Base-by-base conservation (phyloP, 2,797 vertebrate genomes). In the Vespertilio murinus region DNA sequence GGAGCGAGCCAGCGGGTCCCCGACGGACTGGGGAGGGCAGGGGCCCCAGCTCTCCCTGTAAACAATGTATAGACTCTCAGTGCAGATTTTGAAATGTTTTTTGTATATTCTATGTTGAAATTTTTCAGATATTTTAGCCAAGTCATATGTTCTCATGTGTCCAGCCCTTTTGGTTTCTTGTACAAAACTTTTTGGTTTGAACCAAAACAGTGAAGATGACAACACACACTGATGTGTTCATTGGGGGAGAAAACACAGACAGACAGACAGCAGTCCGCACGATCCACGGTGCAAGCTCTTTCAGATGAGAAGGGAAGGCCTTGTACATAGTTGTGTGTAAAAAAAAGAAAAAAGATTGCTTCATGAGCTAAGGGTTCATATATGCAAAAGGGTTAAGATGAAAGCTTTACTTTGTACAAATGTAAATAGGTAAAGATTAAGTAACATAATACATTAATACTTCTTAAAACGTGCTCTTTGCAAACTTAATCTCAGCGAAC, bases 391-490 rank as follows among this genome's bases (percentile, higher is more conserved):
- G 98, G 98, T 99, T 99, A 98, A 99, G 99, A 99, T 98, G 98
- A 99, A 99, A 99, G 99, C 99, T 99, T 99, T 99, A 99, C 99
- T 99, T 99, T 99, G 98, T 99, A 99, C 98, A 99, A 98, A 98
- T 99, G 99, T 99, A 99, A 98, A 99, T 99, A 99, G 98, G 98
- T 97, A 98, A 98, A 98, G 95, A 98, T 97, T 97, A 98, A 99
- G 98, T 98, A 97, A 98, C 98, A 97, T 98, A 98, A 98, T 98
- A 98, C 98, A 98, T 98, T 97, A 98, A 99, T 99, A 98, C 98
- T 98, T 98, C 98, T 98, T 98, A 98, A 98, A 98, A 98, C 98
- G 98, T 98, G 98, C 99, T 99, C 98, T 99, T 98, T 98, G 98
- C 98, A 97, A 97, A 98, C 98, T 98, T 96, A 97, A 98, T 98